Percentiles rank a stretch among this genome's conserved stretches.
Evolutionary conservation across 2,797 vertebrate species (phyloP).

Genomic region (Darevskia mixta): DNA sequence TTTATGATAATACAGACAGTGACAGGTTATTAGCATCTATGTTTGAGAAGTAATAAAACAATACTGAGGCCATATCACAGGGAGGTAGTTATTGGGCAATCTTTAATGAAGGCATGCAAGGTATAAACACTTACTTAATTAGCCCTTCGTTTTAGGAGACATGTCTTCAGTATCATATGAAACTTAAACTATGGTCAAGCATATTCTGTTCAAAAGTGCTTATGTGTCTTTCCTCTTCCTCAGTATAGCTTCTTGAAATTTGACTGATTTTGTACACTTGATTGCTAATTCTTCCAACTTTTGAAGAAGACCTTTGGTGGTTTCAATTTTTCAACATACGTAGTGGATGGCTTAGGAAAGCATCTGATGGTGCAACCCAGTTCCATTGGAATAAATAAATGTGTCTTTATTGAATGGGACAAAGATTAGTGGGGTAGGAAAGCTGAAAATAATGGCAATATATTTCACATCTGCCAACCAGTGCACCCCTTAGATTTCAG

Average conservation of each 20-base stretch:
- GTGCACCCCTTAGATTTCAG: too few species aligned
- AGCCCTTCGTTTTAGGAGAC: neutral
- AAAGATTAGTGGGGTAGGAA: neutral
- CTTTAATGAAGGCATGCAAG: neutral
- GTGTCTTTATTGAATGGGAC: neutral
- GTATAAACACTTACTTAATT: neutral
- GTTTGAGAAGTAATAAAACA: neutral
- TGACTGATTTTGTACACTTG: neutral
- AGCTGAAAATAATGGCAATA: too few species aligned
- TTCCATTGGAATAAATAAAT: neutral
- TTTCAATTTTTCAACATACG: neutral
- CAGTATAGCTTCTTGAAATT: too few species aligned
- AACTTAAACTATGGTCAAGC: neutral
- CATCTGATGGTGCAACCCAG: neutral
- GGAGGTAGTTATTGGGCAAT: neutral
- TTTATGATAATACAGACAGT: neutral
- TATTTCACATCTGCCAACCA: too few species aligned
- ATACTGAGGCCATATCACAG: neutral
- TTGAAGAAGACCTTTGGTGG: neutral
- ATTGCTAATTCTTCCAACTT: neutral
- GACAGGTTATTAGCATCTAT: accelerated
- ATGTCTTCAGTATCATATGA: neutral
- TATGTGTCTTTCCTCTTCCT: neutral
- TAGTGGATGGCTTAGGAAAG: neutral
- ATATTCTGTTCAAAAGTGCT: neutral